Evolutionary conservation across 64 coral and sea anemone genomes (phyloP), one percentile per base, ranked within the genome.

Genomic region (Dendrophyllia cribrosa): DNA sequence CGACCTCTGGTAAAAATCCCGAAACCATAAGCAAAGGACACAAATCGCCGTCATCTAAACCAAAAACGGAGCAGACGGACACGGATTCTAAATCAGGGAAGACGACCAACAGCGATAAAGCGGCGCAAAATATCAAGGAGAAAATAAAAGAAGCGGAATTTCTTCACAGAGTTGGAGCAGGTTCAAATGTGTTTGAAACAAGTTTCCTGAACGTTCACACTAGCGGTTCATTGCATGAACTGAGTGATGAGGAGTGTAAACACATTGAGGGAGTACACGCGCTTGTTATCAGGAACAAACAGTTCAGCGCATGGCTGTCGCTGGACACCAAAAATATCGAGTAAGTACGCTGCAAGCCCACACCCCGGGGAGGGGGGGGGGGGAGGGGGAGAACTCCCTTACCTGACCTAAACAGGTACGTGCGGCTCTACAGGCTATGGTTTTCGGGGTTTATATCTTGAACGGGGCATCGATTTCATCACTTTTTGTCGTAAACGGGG

Each of bases 291-390:
- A 73, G 70, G 51, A 92, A 92, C 26, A 82, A 85, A 43, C 53
- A 85, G 44, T 92, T 92, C 22, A 92, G 90, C 20, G 79, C 79
- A 15, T 80, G 77, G 51, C 59, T 82, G 17, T 83, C 79, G 43
- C 43, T 92, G 49, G 90, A 75, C 47, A 75, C 78, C 3, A 92
- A 85, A 74, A 82, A 82, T 17, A 85, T 92, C 69, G 79, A 92
- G 90, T 92, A 85, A 92, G 90, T 92, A n/a, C 3, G 3, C 3
- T 46, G 44, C 45, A 43, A 8, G 16, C 19, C 47, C 19, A 47
- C 49, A 10, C 66, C 19, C 0, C 19, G n/a, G 6, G 7, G n/a
- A 23, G 66, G 2, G 55, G 55, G 55, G 34, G 6, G 7, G n/a
- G n/a, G 66, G 2, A 2, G 55, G 55, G 34, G 34, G 34, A 34